These are phyloP conservation scores for Nycteola revayana DNA, from an alignment of 2,888 invertebrate genomes.

Conservation along the genomic window DNA sequence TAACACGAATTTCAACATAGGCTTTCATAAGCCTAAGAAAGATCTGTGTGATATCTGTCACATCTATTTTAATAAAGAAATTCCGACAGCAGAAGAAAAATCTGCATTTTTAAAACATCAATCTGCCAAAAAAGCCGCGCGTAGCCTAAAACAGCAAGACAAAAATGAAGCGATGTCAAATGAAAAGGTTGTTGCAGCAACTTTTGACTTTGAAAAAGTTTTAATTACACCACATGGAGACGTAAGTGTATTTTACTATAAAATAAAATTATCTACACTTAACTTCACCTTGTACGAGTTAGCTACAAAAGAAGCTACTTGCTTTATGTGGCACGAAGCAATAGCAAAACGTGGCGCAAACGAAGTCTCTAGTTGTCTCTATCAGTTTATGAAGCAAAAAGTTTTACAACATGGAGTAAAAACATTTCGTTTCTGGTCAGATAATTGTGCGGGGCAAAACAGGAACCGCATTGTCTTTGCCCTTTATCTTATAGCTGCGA, in stretches of 20 bases:
- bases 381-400: conserved; percentile 2
- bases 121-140: background rate
- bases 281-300: conserved; percentile 7
- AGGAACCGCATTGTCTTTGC: background rate
- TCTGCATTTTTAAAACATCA: background rate
- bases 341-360: conserved; percentile 6
- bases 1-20: conserved; percentile 5
- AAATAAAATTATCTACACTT: conserved; percentile 4
- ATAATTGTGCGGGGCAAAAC: conserved; percentile 4
- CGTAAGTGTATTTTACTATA: conserved; percentile 6
- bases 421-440: background rate
- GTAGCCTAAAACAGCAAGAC: conserved; percentile 1
- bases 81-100: conserved; percentile 1
- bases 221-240: conserved; percentile 3
- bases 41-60: conserved; percentile 5
- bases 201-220: conserved; percentile 9
- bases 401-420: conserved; percentile 2
- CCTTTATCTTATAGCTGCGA: background rate
- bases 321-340: conserved; percentile 10
- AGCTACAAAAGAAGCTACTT: conserved; percentile 3
- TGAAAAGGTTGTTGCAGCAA: background rate
- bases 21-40: conserved; percentile 4
- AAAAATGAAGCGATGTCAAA: background rate
- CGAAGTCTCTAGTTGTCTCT: conserved; percentile 5
- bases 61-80: background rate